Conservation (phyloP, 92 coral and sea anemone species). For the Phymanthus crucifer region DNA sequence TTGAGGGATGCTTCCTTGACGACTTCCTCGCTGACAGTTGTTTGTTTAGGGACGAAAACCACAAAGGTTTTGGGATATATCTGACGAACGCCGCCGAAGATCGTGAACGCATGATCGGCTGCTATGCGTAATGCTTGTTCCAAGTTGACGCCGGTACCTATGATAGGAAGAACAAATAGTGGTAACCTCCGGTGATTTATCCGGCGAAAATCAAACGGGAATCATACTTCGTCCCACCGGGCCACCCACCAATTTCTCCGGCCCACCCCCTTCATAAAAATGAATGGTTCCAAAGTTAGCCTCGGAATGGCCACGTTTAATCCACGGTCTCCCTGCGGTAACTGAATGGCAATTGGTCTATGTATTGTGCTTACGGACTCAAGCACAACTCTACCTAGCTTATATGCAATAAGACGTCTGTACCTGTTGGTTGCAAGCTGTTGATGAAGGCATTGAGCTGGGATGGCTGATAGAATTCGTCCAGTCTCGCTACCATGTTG, state of each 20-base stretch:
- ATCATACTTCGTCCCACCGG: no score
- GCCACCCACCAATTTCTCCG: no score
- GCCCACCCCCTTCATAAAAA: no score
- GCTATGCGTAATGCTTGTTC: conserved; percentile 65
- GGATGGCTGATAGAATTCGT: conserved; percentile 27
- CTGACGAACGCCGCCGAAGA: conserved; percentile 89
- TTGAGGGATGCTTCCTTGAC: conserved; percentile 46
- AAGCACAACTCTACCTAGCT: no score
- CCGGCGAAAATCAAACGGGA: no score
- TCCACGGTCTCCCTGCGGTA: no score
- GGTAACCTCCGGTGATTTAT: no score
- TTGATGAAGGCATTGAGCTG: conserved; percentile 21
- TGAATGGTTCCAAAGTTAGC: no score
- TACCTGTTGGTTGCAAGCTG: conserved; percentile 40
- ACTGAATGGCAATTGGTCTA: no score
- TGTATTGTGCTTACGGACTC: no score
- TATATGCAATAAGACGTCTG: not conserved
- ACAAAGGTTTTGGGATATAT: conserved; percentile 68
- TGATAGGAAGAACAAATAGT: not conserved
- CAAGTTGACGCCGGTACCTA: conserved; percentile 53
- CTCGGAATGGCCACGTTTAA: no score
- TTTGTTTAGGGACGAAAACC: conserved; percentile 62
- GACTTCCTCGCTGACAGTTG: conserved; percentile 39
- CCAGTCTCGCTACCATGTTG: conserved; percentile 33
- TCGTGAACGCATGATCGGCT: conserved; percentile 66